A percentile compares a stretch with the other conserved stretches of the same genome.
phyloP scores from a whole-genome alignment of 2,797 vertebrate species.

The Myotis planiceps region DNA sequence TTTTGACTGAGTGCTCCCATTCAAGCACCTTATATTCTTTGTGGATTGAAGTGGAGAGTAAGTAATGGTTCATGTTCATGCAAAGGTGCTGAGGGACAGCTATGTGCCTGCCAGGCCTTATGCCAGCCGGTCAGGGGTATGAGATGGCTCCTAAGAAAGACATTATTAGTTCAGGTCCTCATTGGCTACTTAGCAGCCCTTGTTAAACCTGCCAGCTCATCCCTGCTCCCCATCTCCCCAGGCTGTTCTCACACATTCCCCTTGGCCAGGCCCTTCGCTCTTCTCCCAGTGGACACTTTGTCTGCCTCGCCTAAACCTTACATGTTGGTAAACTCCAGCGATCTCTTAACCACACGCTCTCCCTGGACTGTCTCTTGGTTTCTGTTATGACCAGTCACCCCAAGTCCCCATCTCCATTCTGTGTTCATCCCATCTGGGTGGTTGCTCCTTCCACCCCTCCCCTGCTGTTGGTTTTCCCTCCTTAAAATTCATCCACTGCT shows the following conservation, averaged over 20 bases:
- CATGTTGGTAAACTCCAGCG: background rate
- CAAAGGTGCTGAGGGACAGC: background rate
- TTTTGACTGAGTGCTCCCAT: background rate
- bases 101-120: background rate
- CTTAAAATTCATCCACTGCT: background rate
- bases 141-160: background rate
- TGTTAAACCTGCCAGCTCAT: background rate
- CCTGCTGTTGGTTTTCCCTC: background rate
- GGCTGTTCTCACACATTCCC: background rate
- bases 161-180: background rate
- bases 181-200: background rate
- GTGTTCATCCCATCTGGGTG: background rate
- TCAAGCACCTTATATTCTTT: background rate
- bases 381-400: background rate
- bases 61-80: background rate
- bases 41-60: background rate
- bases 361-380: background rate
- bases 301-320: background rate
- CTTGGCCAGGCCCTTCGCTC: background rate
- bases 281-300: background rate
- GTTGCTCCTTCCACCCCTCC: background rate
- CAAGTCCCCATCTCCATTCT: background rate
- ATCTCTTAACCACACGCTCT: background rate
- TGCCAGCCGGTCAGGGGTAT: background rate
- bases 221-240: background rate